These are phyloP conservation scores for Dolichallabes microphthalmus DNA, from an alignment of 2,113 vertebrate genomes.

Conservation along the genomic window DNA sequence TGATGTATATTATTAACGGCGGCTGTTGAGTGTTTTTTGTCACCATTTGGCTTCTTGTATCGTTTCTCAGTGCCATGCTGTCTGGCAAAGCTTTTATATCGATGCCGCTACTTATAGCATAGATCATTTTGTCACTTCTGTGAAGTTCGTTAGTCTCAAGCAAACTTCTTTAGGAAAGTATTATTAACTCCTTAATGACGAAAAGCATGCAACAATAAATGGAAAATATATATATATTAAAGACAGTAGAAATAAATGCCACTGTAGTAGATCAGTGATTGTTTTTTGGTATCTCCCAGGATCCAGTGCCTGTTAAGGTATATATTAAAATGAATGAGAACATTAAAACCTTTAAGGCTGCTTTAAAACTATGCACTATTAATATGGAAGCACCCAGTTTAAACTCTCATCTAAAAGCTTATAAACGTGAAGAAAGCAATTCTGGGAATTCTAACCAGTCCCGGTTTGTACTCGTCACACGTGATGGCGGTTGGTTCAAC, in stretches of 20 bases:
- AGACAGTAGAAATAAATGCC: too few relatives aligned
- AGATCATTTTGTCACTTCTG: conserved; percentile 17
- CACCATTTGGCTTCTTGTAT: neutral
- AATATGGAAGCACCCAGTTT: neutral
- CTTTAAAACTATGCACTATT: neutral
- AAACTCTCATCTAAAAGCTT: neutral
- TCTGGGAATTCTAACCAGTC: neutral
- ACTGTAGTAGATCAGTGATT: too few relatives aligned
- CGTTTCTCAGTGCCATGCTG: neutral
- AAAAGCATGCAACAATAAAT: neutral
- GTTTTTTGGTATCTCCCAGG: neutral
- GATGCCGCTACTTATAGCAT: neutral
- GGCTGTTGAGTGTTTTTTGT: neutral
- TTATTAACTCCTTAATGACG: conserved; percentile 1
- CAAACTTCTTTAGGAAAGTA: neutral
- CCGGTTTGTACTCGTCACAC: neutral
- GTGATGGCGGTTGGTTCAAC: neutral
- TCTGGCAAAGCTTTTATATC: conserved; percentile 8
- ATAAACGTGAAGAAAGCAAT: neutral
- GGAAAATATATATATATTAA: too few relatives aligned
- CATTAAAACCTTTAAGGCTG: neutral
- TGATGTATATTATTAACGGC: neutral
- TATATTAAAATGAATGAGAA: neutral
- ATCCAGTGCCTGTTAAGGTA: neutral
- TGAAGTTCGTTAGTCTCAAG: neutral